Base-by-base conservation (phyloP, 2,797 vertebrate species). In the Stomatorhinus walkeri region DNA sequence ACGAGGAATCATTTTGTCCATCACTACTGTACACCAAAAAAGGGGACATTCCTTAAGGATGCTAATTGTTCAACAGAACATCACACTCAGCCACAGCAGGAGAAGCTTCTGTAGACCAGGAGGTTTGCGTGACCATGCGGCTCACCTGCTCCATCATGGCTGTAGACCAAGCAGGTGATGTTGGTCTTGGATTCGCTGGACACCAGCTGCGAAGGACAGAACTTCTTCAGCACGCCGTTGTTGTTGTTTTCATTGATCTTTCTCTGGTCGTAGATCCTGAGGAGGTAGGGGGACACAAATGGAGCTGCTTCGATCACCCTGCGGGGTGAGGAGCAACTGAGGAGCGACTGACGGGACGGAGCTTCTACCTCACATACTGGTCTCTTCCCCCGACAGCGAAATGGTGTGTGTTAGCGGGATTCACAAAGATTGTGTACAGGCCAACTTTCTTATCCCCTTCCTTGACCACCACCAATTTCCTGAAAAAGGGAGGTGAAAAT, bases 131-230 rank as follows among this genome's bases (percentile, higher is more conserved):
- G 43, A 84, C 43, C 22, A 3, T 22, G 46, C 12, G 4, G 16
- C 91, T 93, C 93, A 99, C 98, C 98, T 90, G 98, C 95, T 92
- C 98, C 98, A 0, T 99, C 97, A 3, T 99, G 97, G 94, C 98
- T 98, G 94, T 99, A 99, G 89, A 99, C 98, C 14, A 99, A 96
- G 91, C 98, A 99, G 91, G 98, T 99, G 94, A 99, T 98, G 95
- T 98, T 99, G 91, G 97, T 98, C 95, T 99, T 99, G 91, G 97
- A 97, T 92, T 99, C 98, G 3, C 97, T 99, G 95, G 96, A 97
- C 87, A 98, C 97, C 96, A 99, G 93, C 92, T 98, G 97, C 90
- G 97, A 98, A 0, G 98, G 98, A 91, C 98, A 99, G 93, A 99
- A 99, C 91, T 99, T 99, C 93, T 99, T 99, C 83, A 99, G 94